phyloP scores from a whole-genome alignment of 2,113 vertebrate genomes.

The Indicator maculatus region DNA sequence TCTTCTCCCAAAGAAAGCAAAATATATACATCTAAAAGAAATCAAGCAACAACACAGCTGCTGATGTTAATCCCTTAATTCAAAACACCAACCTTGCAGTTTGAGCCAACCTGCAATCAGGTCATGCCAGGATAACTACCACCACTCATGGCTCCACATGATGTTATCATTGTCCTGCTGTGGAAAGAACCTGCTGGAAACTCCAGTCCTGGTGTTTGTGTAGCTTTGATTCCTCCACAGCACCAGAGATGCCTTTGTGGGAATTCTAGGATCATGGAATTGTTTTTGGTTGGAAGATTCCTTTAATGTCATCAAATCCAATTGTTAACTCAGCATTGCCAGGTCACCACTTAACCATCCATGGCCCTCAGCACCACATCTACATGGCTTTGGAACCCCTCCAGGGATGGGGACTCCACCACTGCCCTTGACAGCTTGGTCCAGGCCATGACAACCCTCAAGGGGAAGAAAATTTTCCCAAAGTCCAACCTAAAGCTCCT shows the following conservation, averaged over 20 bases:
- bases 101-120: neutral
- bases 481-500: no score
- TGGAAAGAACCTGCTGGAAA: neutral
- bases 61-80: neutral
- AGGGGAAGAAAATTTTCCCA: no score
- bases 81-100: neutral
- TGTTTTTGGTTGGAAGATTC: no score
- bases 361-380: no score
- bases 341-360: no score
- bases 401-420: no score
- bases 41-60: rapidly evolving
- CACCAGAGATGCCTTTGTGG: rapidly evolving
- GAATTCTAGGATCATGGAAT: neutral
- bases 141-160: neutral
- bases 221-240: neutral
- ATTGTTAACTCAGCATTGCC: no score
- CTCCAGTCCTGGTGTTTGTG: rapidly evolving
- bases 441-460: no score
- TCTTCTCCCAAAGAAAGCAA: neutral
- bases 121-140: neutral
- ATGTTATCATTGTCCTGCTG: neutral
- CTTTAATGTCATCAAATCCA: no score
- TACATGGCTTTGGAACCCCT: no score
- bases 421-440: no score
- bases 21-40: neutral